phyloP scores from a whole-genome alignment of 1,140 invertebrate species.

The Aethina tumida region DNA sequence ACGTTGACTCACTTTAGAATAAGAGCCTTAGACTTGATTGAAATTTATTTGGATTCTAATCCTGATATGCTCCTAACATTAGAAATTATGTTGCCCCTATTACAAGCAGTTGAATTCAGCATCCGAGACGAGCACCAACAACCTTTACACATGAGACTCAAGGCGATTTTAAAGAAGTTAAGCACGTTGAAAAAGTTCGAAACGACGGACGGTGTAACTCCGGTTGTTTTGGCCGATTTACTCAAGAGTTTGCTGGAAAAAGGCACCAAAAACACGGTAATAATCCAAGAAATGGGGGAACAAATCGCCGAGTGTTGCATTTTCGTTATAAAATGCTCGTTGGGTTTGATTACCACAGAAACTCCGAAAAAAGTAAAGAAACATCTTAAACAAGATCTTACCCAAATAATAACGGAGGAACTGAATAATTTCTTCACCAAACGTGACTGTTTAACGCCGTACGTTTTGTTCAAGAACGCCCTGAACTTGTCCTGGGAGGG shows the following conservation, averaged over 20 bases:
- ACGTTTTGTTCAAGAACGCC: slow-evolving; percentile 52
- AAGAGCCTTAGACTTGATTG: slow-evolving; percentile 57
- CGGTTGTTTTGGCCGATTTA: slow-evolving; percentile 45
- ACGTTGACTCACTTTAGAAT: slow-evolving; percentile 58
- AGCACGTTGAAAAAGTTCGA: slow-evolving; percentile 50
- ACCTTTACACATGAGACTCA: slow-evolving; percentile 51
- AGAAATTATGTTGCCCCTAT: slow-evolving; percentile 55
- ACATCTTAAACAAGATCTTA: slow-evolving; percentile 32
- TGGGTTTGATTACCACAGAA: slow-evolving; percentile 33
- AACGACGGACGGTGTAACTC: slow-evolving; percentile 44
- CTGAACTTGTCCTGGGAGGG: slow-evolving; percentile 52
- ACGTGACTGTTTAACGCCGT: slow-evolving; percentile 50
- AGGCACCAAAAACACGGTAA: slow-evolving; percentile 48
- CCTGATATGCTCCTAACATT: slow-evolving; percentile 53
- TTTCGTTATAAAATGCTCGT: slow-evolving; percentile 52
- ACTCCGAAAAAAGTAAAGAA: slow-evolving; percentile 33
- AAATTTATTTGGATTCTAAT: slow-evolving; percentile 56
- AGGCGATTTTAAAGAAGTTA: slow-evolving; percentile 50
- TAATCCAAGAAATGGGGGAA: slow-evolving; percentile 57
- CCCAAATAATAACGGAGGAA: slow-evolving; percentile 41
- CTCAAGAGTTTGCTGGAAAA: slow-evolving; percentile 51
- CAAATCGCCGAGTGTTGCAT: slow-evolving; percentile 54
- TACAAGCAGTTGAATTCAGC: slow-evolving; percentile 53
- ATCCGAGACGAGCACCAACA: slow-evolving; percentile 57
- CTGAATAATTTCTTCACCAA: slow-evolving; percentile 49